Evolutionary conservation across 2,113 vertebrate species (phyloP).

Genomic region (Pithys albifrons): DNA sequence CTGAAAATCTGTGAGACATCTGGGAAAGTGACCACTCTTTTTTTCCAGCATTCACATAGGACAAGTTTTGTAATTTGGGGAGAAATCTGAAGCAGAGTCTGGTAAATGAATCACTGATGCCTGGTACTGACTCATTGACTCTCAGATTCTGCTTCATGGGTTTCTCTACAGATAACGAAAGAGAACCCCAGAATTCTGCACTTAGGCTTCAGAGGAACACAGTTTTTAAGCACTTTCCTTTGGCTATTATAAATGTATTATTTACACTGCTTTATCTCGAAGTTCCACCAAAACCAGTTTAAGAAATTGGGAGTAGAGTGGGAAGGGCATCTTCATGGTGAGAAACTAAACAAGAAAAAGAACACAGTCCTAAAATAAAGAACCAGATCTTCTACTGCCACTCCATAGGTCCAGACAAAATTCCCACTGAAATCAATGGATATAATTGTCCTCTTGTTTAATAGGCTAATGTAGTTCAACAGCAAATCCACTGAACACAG

Average conservation of each 20-base stretch:
- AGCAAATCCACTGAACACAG: conserved; percentile 26
- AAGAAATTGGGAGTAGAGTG: neutral
- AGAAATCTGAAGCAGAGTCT: neutral
- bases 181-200: neutral
- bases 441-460: neutral
- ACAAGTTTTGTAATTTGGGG: neutral
- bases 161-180: neutral
- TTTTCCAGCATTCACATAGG: neutral
- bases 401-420: neutral
- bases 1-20: neutral
- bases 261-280: neutral
- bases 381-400: neutral
- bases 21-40: neutral
- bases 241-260: neutral
- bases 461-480: neutral
- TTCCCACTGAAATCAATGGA: neutral
- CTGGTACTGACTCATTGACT: neutral
- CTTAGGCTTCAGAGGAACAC: neutral
- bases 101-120: neutral
- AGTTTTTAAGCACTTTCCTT: neutral
- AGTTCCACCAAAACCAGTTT: neutral
- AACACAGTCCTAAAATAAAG: neutral
- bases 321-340: neutral
- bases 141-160: neutral
- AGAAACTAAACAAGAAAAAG: neutral